These are phyloP conservation scores for Montipora sp. DNA, from an alignment of 64 coral and sea anemone species.

Conservation along the genomic window DNA sequence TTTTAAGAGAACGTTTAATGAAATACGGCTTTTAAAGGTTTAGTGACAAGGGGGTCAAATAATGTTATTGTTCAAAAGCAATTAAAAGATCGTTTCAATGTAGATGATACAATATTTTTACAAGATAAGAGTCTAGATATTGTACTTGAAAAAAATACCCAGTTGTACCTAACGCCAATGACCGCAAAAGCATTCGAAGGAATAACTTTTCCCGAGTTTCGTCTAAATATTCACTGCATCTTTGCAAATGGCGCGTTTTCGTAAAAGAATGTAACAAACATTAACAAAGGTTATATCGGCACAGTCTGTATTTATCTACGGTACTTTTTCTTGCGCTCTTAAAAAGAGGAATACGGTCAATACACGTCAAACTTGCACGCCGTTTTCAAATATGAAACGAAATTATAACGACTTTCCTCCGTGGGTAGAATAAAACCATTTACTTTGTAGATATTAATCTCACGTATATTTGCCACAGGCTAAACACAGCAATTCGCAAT, in stretches of 20 bases:
- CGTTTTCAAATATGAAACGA: conserved; percentile 22
- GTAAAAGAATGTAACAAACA: background rate
- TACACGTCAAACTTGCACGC: too few species aligned
- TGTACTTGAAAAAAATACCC: conserved; percentile 15
- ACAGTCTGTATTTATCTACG: background rate
- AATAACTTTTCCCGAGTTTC: background rate
- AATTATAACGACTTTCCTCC: background rate
- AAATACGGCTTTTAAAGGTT: conserved; percentile 60
- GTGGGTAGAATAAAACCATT: background rate
- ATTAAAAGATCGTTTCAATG: conserved; percentile 12
- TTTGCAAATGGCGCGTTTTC: background rate
- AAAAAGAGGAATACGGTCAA: background rate
- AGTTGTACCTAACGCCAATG: background rate
- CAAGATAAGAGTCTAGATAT: conserved; percentile 22
- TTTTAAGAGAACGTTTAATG: background rate
- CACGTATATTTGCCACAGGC: conserved; percentile 23
- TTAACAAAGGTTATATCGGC: background rate
- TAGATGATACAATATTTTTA: conserved; percentile 13
- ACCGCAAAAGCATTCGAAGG: background rate
- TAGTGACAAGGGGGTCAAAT: conserved; percentile 25
- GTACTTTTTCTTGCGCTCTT: background rate
- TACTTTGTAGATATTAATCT: background rate
- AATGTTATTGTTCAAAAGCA: conserved; percentile 30
- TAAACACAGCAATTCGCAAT: conserved; percentile 32
- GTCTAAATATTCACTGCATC: background rate